Conservation (phyloP, 2,888 invertebrate species). For the Cerceris ruficornis region DNA sequence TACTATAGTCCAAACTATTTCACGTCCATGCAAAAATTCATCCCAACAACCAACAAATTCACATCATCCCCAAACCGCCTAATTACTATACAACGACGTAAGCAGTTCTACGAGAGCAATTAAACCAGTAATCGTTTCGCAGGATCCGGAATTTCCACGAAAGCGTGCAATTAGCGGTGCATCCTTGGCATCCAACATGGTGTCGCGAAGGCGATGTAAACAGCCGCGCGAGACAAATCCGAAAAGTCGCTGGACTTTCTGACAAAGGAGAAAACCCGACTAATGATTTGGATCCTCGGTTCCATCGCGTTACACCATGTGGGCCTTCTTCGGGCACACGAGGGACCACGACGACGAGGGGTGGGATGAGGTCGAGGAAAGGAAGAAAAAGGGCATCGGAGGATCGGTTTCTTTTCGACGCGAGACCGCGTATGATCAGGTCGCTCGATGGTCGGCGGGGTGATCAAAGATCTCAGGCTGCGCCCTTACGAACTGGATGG, state of each 20-base stretch:
- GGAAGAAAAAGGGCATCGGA: conserved; percentile 25
- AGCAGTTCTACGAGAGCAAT: too few relatives aligned
- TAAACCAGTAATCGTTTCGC: too few relatives aligned
- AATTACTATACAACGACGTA: too few relatives aligned
- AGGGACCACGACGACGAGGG: conserved; percentile 7
- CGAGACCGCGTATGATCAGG: conserved; percentile 74
- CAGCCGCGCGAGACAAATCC: conserved; percentile 37
- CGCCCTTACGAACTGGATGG: conserved; percentile 59
- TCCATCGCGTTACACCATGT: conserved; percentile 20
- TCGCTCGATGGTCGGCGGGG: conserved; percentile 74
- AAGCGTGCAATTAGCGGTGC: not conserved
- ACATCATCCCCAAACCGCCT: too few relatives aligned
- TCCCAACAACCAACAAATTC: too few relatives aligned
- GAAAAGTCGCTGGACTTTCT: conserved; percentile 45
- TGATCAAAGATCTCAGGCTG: conserved; percentile 75
- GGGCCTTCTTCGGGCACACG: conserved; percentile 16
- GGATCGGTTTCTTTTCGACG: conserved; percentile 70
- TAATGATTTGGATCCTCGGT: conserved; percentile 58
- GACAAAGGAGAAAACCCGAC: conserved; percentile 57
- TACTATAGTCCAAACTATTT: too few relatives aligned
- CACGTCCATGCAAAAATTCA: too few relatives aligned
- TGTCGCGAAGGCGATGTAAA: conserved; percentile 27
- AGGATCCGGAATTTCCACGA: too few relatives aligned
- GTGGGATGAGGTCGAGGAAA: conserved; percentile 19
- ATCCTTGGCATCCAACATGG: not conserved